Evolutionary conservation across 1,140 invertebrate species (phyloP).

Genomic region (Holcopasites calliopsidis): DNA sequence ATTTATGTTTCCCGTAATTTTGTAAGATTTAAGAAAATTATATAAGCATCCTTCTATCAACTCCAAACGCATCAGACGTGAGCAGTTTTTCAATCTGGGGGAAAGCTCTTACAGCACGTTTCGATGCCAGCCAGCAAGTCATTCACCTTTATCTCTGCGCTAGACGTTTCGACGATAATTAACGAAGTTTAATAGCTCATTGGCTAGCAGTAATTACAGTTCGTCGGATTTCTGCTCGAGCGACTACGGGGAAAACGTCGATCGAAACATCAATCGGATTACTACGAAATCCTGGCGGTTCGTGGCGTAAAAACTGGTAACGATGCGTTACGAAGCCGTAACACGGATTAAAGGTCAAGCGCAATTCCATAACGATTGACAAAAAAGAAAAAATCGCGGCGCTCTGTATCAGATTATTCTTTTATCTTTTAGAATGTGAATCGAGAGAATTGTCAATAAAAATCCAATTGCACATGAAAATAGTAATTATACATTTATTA

Average conservation of each 20-base stretch:
- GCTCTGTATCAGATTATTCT: no score
- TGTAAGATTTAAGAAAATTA: no score
- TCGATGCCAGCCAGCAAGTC: conserved; percentile 1
- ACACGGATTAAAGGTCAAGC: no score
- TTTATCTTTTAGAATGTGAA: no score
- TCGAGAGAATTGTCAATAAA: no score
- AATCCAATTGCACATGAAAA: no score
- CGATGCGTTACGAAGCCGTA: no score
- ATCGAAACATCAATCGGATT: background rate
- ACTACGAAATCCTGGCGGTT: background rate
- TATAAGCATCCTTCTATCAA: no score
- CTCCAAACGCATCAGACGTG: no score
- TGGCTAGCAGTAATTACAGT: conserved; percentile 51
- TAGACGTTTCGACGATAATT: conserved; percentile 49
- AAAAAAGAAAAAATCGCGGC: background rate
- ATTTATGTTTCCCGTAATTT: no score
- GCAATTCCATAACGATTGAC: background rate
- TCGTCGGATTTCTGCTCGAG: conserved; percentile 20
- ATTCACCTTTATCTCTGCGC: background rate
- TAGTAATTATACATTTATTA: no score
- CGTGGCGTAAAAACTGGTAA: background rate
- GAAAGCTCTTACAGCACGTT: background rate
- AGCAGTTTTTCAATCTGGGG: no score
- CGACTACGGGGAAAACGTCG: background rate
- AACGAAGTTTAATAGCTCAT: conserved; percentile 50